phyloP scores from a whole-genome alignment of 2,113 vertebrate species.

The Paramisgurnus dabryanus region DNA sequence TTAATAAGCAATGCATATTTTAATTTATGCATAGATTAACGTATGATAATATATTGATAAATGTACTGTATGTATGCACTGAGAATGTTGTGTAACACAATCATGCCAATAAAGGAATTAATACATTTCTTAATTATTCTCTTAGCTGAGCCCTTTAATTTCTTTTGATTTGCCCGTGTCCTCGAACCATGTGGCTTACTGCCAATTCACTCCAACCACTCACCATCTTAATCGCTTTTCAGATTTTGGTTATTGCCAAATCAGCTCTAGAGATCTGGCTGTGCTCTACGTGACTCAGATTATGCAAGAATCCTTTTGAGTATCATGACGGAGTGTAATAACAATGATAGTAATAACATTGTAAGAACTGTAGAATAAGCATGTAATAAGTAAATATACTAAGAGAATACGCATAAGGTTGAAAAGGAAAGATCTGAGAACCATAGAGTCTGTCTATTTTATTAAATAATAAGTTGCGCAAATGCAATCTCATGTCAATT shows the following conservation, averaged over 20 bases:
- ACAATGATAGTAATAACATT: no score
- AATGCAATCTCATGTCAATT: no score
- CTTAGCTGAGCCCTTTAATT: constrained; percentile 30
- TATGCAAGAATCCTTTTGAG: no score
- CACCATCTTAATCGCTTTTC: background rate
- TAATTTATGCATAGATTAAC: no score
- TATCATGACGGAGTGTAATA: no score
- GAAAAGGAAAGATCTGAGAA: background rate
- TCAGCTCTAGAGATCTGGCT: background rate
- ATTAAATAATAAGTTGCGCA: no score
- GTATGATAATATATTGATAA: constrained; percentile 26
- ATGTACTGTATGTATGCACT: background rate
- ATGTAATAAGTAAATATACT: background rate
- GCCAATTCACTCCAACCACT: constrained; percentile 28
- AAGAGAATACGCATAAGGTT: background rate
- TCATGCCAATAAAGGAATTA: constrained; percentile 33
- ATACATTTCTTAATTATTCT: constrained; percentile 43
- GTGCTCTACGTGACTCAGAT: background rate
- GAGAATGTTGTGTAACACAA: no score
- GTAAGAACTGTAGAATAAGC: background rate
- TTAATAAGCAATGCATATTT: constrained; percentile 25
- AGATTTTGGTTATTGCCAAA: no score
- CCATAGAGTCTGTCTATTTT: no score
- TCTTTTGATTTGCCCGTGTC: background rate
- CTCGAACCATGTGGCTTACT: constrained; percentile 21